Evolutionary conservation across 2,113 vertebrate genomes (phyloP), one percentile per base, ranked within the genome.

Genomic region (Melospiza melodia): DNA sequence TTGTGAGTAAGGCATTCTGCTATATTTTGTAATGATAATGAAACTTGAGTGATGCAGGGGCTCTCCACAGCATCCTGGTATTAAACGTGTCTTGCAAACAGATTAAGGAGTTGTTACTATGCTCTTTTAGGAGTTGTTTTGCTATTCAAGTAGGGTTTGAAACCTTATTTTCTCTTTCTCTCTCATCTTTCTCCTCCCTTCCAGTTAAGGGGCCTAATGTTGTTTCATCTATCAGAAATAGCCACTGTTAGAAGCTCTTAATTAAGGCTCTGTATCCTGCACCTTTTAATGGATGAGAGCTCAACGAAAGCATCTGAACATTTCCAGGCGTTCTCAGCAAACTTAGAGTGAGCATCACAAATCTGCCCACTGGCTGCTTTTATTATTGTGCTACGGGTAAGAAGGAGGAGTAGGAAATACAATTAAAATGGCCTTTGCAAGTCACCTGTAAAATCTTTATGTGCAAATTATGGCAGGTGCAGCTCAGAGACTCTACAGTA

Each of bases 21-120:
- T 92, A 2, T 84, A 71, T 96, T 96, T 90, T 93, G 72, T 88
- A 90, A 86, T 44, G 90, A 80, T 94, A 94, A 91, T 94, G 91
- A 95, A 96, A 95, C 75, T 49, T 90, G 79, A 95, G 83, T 63
- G 88, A 86, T 84, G 66, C 69, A 54, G 69, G 57, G 37, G 54
- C 54, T 84, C 76, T 96, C 57, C 80, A 33, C 79, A 89, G 59
- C 83, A 74, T 93, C 88, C 68, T 94, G 65, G 28, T 69, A 39
- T 49, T 87, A 93, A 72, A 95, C 2, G 7, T 94, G 88, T 88
- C 69, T 92, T 92, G 86, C 73, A 96, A 39, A 72, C 61, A 81
- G 89, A 93, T 65, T 55, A 48, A 83, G 75, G 55, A 93, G 20
- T 61, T 66, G 72, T 33, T 90, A 17, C 8, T 91, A 21, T 24